phyloP scores from a whole-genome alignment of 1,140 invertebrate species.

The Camponotus vicinus region DNA sequence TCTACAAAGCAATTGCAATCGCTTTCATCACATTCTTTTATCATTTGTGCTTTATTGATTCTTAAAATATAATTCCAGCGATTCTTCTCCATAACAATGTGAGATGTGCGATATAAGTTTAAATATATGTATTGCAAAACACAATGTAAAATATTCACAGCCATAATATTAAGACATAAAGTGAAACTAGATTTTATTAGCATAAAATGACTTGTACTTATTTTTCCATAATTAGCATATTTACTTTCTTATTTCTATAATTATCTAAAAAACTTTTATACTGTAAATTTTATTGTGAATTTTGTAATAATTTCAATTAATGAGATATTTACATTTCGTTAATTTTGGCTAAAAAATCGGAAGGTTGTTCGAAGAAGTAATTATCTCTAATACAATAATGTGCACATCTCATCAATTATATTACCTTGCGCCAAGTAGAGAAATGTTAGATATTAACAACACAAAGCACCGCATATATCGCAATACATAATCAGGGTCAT shows the following conservation, averaged over 20 bases:
- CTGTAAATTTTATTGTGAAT: neutral
- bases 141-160: neutral
- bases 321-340: neutral
- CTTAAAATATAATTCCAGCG: neutral
- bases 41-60: neutral
- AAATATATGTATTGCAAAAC: neutral
- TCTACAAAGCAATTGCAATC: neutral
- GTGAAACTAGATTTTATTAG: neutral
- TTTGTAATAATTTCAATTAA: too few species aligned
- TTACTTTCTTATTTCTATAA: neutral
- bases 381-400: constrained; percentile 5
- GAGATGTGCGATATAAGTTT: neutral
- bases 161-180: neutral
- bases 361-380: neutral
- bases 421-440: constrained; percentile 14
- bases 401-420: neutral
- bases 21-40: constrained; percentile 8
- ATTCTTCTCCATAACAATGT: neutral
- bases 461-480: neutral
- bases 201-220: neutral
- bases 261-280: constrained; percentile 3
- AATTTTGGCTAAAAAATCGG: neutral
- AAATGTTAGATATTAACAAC: constrained; percentile 39
- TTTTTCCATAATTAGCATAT: too few species aligned
- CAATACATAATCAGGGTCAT: constrained; percentile 30